Base-by-base conservation (phyloP, 2,888 invertebrate genomes). In the Periphyllus acericola region DNA sequence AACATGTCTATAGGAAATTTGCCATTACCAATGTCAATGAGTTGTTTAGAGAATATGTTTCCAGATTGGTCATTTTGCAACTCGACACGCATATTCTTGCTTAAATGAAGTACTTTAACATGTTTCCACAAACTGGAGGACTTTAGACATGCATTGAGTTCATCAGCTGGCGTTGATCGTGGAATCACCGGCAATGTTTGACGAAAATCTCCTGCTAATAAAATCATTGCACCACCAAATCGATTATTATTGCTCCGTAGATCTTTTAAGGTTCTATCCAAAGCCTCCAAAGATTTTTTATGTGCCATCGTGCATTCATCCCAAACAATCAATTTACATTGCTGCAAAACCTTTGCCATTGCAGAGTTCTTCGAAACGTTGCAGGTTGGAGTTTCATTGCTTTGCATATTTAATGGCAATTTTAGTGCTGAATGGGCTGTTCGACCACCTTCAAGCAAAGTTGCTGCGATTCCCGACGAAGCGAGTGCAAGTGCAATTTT, bases 301-400 rank as follows among this genome's bases (percentile, higher is more conserved):
- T 90, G 90, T n/a, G 89, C 81, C 90, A 91, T 90, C 17, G 90
- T 89, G 76, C 90, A 89, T 83, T 91, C 90, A 89, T 91, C 90
- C 90, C 90, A 91, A 19, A 91, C 89, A 81, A 89, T 88, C 55
- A 85, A 55, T 72, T 75, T 76, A 76, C 85, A 81, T 36, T 89
- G 40, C 82, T 89, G 79, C 36, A 90, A 78, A 32, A 90, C 76
- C 90, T 90, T 90, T 90, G n/a, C n/a, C n/a, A n/a, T n/a, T n/a
- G n/a, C n/a, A n/a, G n/a, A n/a, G n/a, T n/a, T n/a, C n/a, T n/a
- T n/a, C n/a, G n/a, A n/a, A n/a, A n/a, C n/a, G n/a, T n/a, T n/a
- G n/a, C n/a, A n/a, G n/a, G n/a, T n/a, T n/a, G n/a, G n/a, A n/a
- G n/a, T n/a, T n/a, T n/a, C n/a, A n/a, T n/a, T n/a, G n/a, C n/a